These are phyloP conservation scores for Nothoprocta pentlandii DNA, from an alignment of 2,113 vertebrate species.

Conservation along the genomic window DNA sequence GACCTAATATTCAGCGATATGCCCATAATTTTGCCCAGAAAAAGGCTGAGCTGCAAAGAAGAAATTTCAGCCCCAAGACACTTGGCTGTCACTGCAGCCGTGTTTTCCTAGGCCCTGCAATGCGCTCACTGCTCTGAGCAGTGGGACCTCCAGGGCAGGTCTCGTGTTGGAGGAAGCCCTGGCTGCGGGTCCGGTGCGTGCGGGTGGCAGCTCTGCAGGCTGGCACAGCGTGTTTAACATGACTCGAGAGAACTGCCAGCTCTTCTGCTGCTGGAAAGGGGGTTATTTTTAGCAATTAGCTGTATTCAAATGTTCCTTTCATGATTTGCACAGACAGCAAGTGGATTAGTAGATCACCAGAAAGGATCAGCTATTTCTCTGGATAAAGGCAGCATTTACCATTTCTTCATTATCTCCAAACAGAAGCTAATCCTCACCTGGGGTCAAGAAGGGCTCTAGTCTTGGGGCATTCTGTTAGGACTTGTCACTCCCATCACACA, in stretches of 20 bases:
- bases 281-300: conserved; percentile 49
- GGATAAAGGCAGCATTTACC: not conserved
- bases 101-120: not conserved
- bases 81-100: not conserved
- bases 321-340: conserved; percentile 1
- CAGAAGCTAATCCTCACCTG: not conserved
- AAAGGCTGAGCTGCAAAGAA: not conserved
- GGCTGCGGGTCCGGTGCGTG: not conserved
- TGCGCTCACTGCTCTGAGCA: not conserved
- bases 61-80: not conserved
- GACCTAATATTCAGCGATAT: not conserved
- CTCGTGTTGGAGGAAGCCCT: conserved; percentile 16
- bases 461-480: not conserved
- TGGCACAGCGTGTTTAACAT: conserved; percentile 40
- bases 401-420: not conserved
- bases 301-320: conserved; percentile 17
- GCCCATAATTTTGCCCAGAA: not conserved
- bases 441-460: not conserved
- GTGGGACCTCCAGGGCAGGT: not conserved
- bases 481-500: not conserved
- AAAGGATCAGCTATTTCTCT: not conserved
- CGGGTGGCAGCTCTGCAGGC: conserved; percentile 26
- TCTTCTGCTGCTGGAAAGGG: conserved; percentile 31
- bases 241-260: conserved; percentile 33
- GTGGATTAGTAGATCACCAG: not conserved